Evolutionary conservation across 2,113 vertebrate species (phyloP), one percentile per base, ranked within the genome.

Genomic region (Callionymus lyra): DNA sequence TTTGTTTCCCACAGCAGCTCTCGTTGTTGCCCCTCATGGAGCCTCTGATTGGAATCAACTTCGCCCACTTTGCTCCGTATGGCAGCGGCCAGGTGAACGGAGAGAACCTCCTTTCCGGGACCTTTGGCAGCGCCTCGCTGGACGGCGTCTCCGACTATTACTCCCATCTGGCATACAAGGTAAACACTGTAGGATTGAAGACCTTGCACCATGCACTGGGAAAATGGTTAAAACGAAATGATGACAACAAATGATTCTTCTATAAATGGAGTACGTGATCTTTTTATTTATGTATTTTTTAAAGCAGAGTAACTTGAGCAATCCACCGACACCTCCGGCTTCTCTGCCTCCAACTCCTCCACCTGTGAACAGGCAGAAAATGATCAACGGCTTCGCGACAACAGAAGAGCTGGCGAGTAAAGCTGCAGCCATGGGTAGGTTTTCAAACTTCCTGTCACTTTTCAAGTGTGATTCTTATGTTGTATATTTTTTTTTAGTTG

Each of bases 221-320:
- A n/a, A n/a, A n/a, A n/a, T n/a, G n/a, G n/a, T n/a, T n/a, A n/a
- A n/a, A n/a, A n/a, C n/a, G n/a, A n/a, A n/a, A n/a, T n/a, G n/a
- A n/a, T n/a, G n/a, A n/a, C n/a, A n/a, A n/a, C n/a, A n/a, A n/a
- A n/a, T n/a, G n/a, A n/a, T n/a, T n/a, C n/a, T n/a, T n/a, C n/a
- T n/a, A n/a, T n/a, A n/a, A n/a, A n/a, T n/a, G n/a, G n/a, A n/a
- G n/a, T n/a, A n/a, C n/a, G n/a, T n/a, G n/a, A n/a, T n/a, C 21
- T 27, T 27, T 27, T 27, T 27, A 5, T 27, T 27, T n/a, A n/a
- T n/a, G 10, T 57, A 31, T 50, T 69, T 9, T 60, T 33, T 51
- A 59, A 85, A 98, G 91, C 95, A 99, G 85, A 99, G 91, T 85
- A 98, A 98, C 58, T 79, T 99, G 81, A 99, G 95, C 84, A 99